phyloP scores from a whole-genome alignment of 2,113 vertebrate species.

The Ptychochromis oligacanthus region DNA sequence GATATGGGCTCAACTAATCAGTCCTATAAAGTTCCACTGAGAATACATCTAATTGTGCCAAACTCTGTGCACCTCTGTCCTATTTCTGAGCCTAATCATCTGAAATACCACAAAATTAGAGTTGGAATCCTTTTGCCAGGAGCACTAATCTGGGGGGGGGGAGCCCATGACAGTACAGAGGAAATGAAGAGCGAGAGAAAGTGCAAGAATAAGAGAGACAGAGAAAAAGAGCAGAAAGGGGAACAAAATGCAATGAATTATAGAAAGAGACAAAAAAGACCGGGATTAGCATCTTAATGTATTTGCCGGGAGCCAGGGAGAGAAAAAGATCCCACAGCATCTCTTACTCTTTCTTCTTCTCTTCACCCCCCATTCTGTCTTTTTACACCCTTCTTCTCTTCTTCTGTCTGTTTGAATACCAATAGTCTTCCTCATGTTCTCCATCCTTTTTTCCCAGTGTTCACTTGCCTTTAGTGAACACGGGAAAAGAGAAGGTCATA shows the following conservation, averaged over 20 bases:
- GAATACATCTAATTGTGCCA: conserved; percentile 69
- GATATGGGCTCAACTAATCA: conserved; percentile 66
- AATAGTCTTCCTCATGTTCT: conserved; percentile 53
- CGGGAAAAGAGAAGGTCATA: conserved; percentile 46
- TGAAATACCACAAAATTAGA: conserved; percentile 77
- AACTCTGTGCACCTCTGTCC: conserved; percentile 72
- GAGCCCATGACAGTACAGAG: conserved; percentile 65
- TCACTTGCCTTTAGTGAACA: conserved; percentile 39
- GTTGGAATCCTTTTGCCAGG: conserved; percentile 70
- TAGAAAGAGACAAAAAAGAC: conserved; percentile 74
- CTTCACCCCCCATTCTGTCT: conserved; percentile 34
- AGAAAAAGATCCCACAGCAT: conserved; percentile 72
- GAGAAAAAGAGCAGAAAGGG: conserved; percentile 50
- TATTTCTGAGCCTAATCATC: conserved; percentile 76
- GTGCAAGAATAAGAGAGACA: conserved; percentile 54
- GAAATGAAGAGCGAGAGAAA: conserved; percentile 58
- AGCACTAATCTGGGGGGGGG: conserved; percentile 68
- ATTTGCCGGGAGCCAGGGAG: conserved; percentile 71
- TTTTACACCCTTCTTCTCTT: conserved; percentile 17
- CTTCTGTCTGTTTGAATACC: conserved; percentile 64
- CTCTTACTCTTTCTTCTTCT: conserved; percentile 48
- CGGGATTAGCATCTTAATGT: conserved; percentile 80
- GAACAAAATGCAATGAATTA: conserved; percentile 77
- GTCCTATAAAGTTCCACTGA: conserved; percentile 64
- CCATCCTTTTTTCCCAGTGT: conserved; percentile 10